Evolutionary conservation across 1,140 invertebrate genomes (phyloP), one percentile per base, ranked within the genome.

Genomic region (Camponotus floridanus): DNA sequence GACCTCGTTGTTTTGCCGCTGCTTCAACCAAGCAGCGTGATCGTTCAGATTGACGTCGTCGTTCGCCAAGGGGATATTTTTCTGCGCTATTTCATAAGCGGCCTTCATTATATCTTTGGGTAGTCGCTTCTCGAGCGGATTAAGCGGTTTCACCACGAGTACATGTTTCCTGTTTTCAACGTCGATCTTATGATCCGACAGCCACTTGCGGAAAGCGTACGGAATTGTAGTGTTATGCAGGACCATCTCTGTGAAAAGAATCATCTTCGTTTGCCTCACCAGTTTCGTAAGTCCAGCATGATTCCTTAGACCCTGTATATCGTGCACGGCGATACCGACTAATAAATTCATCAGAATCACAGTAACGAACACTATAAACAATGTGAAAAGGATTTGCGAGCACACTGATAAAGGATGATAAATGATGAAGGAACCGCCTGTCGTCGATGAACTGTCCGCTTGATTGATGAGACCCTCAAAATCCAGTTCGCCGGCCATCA

Each of bases 401-500:
- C 96, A 96, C 3, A 96, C 92, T 6, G 96, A 96, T 0, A 95
- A 70, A 0, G 94, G 94, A 87, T 95, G 94, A 78, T 95, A 95
- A 59, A 95, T 91, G 9, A 94, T 90, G 45, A 94, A 94, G 0
- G 93, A 92, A 0, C 91, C 92, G 7, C 78, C 70, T 51, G 48
- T 13, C 0, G 89, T 61, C 1, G 93, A 64, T 9, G 36, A 36
- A 1, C 84, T 48, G 33, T 93, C 94, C 8, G 96, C 94, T 73
- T 96, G 95, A 70, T 96, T 96, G 21, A 96, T 95, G 3, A 97
- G 91, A 51, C 96, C 96, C 85, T 96, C 96, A 78, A 97, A 96
- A 88, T 97, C 96, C 8, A 97, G 88, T 87, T 97, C 97, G 0
- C 97, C 97, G 1, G 96, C 96, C 96, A 97, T 97, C 96, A 97